Evolutionary conservation across 1,140 invertebrate genomes (phyloP).

Genomic region (Zaprionus capensis): DNA sequence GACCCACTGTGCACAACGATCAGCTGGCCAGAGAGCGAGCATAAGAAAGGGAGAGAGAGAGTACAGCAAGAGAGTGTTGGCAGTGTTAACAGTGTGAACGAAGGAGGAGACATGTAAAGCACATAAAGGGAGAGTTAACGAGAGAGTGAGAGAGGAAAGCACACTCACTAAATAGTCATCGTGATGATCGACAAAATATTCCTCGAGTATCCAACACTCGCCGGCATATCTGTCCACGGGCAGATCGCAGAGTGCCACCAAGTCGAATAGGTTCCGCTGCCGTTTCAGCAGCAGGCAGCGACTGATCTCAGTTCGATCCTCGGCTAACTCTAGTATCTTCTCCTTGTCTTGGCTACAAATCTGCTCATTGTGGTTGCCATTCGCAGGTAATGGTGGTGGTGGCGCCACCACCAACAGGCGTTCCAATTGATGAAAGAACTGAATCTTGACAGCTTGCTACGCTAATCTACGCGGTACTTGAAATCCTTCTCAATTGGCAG

Average conservation of each 20-base stretch:
- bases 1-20: slow-evolving; percentile 35
- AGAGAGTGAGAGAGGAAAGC: slow-evolving; percentile 3
- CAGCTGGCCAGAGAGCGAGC: neutral
- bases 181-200: slow-evolving; percentile 76
- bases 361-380: slow-evolving; percentile 12
- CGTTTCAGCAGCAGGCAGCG: slow-evolving; percentile 63
- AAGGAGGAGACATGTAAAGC: slow-evolving; percentile 1
- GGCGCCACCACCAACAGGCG: slow-evolving; percentile 36
- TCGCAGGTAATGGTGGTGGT: slow-evolving; percentile 24
- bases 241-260: slow-evolving; percentile 73
- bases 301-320: slow-evolving; percentile 38
- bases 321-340: neutral
- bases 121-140: neutral
- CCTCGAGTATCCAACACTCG: slow-evolving; percentile 77
- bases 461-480: neutral
- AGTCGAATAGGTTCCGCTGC: slow-evolving; percentile 76
- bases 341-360: slow-evolving; percentile 1
- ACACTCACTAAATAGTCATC: slow-evolving; percentile 79
- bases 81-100: slow-evolving; percentile 2
- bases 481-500: slow-evolving; percentile 53
- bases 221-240: slow-evolving; percentile 66
- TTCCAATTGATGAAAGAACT: slow-evolving; percentile 77
- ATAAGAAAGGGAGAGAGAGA: neutral
- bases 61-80: neutral
- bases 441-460: slow-evolving; percentile 62